These are phyloP conservation scores for Florisuga fusca DNA, from an alignment of 2,797 vertebrate species.

Conservation along the genomic window DNA sequence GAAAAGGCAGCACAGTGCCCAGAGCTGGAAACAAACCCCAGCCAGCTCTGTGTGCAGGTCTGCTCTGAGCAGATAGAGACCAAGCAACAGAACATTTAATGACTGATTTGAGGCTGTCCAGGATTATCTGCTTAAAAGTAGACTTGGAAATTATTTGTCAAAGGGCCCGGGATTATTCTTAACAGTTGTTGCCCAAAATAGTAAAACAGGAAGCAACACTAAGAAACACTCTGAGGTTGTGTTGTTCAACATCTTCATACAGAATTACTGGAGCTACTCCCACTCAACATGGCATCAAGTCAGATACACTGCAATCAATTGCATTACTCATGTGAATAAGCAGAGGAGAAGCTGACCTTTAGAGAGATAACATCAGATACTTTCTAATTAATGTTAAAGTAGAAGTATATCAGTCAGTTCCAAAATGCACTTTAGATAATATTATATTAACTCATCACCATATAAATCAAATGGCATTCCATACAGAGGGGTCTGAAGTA, in stretches of 20 bases:
- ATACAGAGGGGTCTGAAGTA: not conserved
- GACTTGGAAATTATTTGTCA: not conserved
- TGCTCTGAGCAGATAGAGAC: not conserved
- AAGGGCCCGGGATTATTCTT: not conserved
- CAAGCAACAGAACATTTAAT: not conserved
- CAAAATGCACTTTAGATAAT: slow-evolving; percentile 49
- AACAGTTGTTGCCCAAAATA: not conserved
- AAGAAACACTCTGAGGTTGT: not conserved
- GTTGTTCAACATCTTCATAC: not conserved
- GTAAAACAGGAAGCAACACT: not conserved
- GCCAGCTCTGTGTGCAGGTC: not conserved
- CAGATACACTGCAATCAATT: slow-evolving; percentile 27
- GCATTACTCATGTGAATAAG: slow-evolving; percentile 53
- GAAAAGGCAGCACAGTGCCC: not conserved
- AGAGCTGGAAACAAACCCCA: not conserved
- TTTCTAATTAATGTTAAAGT: slow-evolving; percentile 54
- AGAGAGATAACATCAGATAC: slow-evolving; percentile 43
- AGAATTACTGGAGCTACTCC: not conserved
- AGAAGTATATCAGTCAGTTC: slow-evolving; percentile 61
- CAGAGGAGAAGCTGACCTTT: slow-evolving; percentile 64
- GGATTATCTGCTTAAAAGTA: not conserved
- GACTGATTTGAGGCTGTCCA: not conserved
- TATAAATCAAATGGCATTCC: slow-evolving; percentile 2
- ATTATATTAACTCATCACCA: slow-evolving; percentile 27
- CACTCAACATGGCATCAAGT: not conserved